Conservation (phyloP, 2,797 vertebrate species). For the Melanogrammus aeglefinus region DNA sequence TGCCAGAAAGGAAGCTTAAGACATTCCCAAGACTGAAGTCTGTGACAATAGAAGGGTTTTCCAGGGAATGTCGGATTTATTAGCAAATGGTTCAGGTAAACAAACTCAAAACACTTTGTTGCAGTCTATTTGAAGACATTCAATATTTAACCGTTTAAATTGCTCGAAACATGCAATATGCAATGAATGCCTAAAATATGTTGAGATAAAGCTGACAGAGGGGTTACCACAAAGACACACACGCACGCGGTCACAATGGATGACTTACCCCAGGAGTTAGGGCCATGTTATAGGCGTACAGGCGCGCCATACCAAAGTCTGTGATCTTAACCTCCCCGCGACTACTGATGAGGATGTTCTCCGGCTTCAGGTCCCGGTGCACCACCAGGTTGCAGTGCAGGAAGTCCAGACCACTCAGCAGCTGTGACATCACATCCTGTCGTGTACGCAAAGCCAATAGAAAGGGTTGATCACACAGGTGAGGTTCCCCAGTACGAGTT, state of each 20-base stretch:
- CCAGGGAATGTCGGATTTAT: background rate
- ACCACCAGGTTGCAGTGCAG: constrained; percentile 75
- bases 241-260: background rate
- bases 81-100: background rate
- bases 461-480: background rate
- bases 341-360: constrained; percentile 76
- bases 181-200: background rate
- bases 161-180: background rate
- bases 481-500: background rate
- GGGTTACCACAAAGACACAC: background rate
- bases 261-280: constrained; percentile 74
- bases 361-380: constrained; percentile 78
- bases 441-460: constrained; percentile 23
- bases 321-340: constrained; percentile 76
- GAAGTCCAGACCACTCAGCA: constrained; percentile 76
- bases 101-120: background rate
- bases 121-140: background rate
- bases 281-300: constrained; percentile 71
- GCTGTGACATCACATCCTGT: constrained; percentile 74
- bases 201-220: background rate
- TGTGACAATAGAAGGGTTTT: background rate
- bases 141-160: background rate
- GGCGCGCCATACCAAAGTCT: constrained; percentile 78
- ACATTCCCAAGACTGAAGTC: too few species aligned
- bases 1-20: background rate